These are phyloP conservation scores for Cricetomys ansorgei DNA, from an alignment of 2,113 vertebrate genomes.

Conservation along the genomic window DNA sequence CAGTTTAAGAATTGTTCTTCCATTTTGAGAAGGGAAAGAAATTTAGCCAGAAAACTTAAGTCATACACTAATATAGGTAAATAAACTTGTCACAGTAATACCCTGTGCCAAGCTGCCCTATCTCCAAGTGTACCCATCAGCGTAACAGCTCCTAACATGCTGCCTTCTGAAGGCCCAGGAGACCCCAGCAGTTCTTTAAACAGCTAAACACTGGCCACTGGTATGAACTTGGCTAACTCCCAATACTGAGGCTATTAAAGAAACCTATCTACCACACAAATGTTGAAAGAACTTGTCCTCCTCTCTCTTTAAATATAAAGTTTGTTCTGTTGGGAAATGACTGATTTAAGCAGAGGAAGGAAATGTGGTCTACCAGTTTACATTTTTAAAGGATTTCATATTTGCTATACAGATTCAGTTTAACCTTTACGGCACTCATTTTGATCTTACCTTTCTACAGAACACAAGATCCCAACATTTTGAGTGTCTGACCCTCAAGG, in stretches of 20 bases:
- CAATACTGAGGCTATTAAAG: constrained; percentile 50
- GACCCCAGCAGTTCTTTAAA: constrained; percentile 20
- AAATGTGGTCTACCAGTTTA: constrained; percentile 61
- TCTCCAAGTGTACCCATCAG: background rate
- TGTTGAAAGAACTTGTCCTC: background rate
- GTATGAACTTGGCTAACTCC: constrained; percentile 23
- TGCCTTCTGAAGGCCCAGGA: constrained; percentile 26
- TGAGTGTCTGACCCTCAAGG: constrained; percentile 36
- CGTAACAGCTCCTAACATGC: constrained; percentile 43
- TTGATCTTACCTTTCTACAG: constrained; percentile 34
- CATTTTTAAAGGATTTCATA: constrained; percentile 79
- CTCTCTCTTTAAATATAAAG: constrained; percentile 63
- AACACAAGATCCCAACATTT: background rate
- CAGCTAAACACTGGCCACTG: background rate
- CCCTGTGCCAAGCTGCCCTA: background rate
- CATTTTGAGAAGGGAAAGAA: background rate
- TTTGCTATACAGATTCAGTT: constrained; percentile 85
- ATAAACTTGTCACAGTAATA: background rate
- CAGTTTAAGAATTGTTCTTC: background rate
- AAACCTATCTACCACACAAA: constrained; percentile 42
- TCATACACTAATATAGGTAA: background rate
- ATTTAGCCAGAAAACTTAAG: background rate
- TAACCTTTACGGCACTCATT: constrained; percentile 74
- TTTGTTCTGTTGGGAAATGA: constrained; percentile 70
- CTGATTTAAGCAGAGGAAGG: constrained; percentile 70